A percentile compares a stretch with the other conserved stretches of the same genome.
Evolutionary conservation across 2,888 invertebrate genomes (phyloP).

Genomic region (Hoplodrina blanda): DNA sequence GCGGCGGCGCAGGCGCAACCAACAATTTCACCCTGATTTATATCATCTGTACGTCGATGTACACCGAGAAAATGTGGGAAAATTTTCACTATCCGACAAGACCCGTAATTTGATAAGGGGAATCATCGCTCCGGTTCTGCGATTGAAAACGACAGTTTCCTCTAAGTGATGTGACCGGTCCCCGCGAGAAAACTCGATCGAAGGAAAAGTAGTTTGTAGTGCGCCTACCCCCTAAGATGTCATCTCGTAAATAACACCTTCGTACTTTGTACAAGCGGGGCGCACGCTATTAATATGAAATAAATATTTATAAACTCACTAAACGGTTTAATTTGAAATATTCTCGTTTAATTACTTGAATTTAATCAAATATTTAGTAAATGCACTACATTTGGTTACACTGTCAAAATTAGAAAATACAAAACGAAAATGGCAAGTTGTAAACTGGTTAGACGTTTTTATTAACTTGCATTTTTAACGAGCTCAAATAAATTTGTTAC

Average conservation of each 20-base stretch:
- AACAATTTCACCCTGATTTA: slow-evolving; percentile 89
- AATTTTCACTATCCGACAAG: slow-evolving; percentile 86
- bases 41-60: slow-evolving; percentile 83
- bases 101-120: slow-evolving; percentile 88
- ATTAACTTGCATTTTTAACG: slow-evolving; percentile 47
- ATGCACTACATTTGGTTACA: slow-evolving; percentile 1
- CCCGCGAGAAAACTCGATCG: slow-evolving; percentile 86
- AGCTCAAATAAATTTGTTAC: slow-evolving; percentile 51
- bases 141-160: slow-evolving; percentile 89
- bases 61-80: slow-evolving; percentile 89
- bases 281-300: slow-evolving; percentile 35
- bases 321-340: slow-evolving; percentile 31
- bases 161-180: slow-evolving; percentile 83
- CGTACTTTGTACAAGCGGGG: slow-evolving; percentile 50
- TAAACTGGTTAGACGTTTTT: slow-evolving; percentile 49
- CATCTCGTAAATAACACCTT: slow-evolving; percentile 65
- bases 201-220: slow-evolving; percentile 83
- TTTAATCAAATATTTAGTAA: slow-evolving; percentile 15
- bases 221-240: slow-evolving; percentile 78
- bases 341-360: slow-evolving; percentile 26
- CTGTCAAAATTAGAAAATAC: slow-evolving; percentile 31
- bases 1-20: slow-evolving; percentile 79
- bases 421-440: slow-evolving; percentile 32
- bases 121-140: slow-evolving; percentile 85
- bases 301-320: slow-evolving; percentile 49